Evolutionary conservation across 2,797 vertebrate species (phyloP), one percentile per base, ranked within the genome.

Genomic region (Malacoctenus gilli): DNA sequence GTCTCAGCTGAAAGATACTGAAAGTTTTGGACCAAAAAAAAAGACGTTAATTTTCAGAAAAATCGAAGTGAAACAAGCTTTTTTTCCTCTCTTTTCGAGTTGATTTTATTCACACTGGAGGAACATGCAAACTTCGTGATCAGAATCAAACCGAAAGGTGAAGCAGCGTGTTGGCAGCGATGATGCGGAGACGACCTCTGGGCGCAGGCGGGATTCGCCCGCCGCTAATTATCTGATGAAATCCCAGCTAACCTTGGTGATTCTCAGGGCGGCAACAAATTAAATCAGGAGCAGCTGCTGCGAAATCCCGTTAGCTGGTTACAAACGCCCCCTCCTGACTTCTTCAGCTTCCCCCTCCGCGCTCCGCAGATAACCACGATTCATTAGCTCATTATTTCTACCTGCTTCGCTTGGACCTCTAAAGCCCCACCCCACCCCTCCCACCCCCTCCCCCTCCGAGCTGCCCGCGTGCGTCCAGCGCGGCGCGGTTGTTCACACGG

Each of bases 251-350:
- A 78, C 67, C 68, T 59, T 41, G 48, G 50, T 48, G 32, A 70
- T 70, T 65, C 78, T 58, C 46, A 3, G 61, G 62, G 55, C 66
- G 57, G 49, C 34, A 66, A 44, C 83, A 83, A 85, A 88, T 78
- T 50, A 36, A 84, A 87, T 88, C 55, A 72, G 50, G n/a, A 28
- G 60, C 54, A 44, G 65, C 66, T 36, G 48, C 64, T 69, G 64
- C 72, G 54, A 82, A 89, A 89, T 85, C 80, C 75, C 70, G 64
- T 87, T 83, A 86, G 50, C 39, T 65, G 58, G 56, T 63, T 72
- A 48, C 60, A 83, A 72, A 80, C 63, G 75, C 80, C 72, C 25
- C 66, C 50, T 72, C 21, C 11, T 72, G 60, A 77, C 73, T 57
- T 55, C 38, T 52, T 57, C 61, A 42, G n/a, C 52, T 38, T 61